A percentile compares a stretch with the other conserved stretches of the same genome.
Evolutionary conservation across 2,113 vertebrate genomes (phyloP).

Genomic region (Columba janthina): DNA sequence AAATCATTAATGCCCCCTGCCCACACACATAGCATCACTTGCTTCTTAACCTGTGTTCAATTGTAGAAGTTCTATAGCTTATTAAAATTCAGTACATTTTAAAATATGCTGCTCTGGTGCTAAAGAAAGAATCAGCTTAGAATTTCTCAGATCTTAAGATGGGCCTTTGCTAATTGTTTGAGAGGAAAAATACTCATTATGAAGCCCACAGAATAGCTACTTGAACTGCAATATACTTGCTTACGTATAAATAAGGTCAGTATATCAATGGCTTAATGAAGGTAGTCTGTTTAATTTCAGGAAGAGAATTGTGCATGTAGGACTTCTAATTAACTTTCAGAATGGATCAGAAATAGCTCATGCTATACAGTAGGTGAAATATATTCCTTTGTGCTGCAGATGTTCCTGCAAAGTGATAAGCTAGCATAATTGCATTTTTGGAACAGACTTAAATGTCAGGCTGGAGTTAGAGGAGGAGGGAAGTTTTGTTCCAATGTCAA

Average conservation of each 20-base stretch:
- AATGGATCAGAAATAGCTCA: background rate
- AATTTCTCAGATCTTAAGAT: background rate
- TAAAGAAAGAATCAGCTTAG: background rate
- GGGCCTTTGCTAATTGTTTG: background rate
- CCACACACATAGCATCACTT: fast-evolving
- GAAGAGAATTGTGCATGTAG: background rate
- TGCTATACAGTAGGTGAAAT: background rate
- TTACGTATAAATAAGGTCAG: background rate
- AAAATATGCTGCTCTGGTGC: background rate
- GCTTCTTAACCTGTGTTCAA: background rate
- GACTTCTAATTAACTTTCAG: background rate
- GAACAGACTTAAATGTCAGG: background rate
- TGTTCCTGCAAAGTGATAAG: background rate
- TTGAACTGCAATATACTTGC: background rate
- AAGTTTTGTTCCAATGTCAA: background rate
- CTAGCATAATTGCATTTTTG: background rate
- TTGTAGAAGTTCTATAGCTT: background rate
- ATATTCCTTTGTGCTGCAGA: background rate
- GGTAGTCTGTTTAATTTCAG: background rate
- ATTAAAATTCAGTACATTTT: background rate
- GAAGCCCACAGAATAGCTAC: background rate
- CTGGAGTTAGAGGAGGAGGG: background rate
- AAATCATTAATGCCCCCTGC: background rate
- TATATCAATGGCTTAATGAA: background rate
- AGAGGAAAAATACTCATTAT: background rate